Evolutionary conservation across 1,140 invertebrate species (phyloP).

Genomic region (Hypsibius dujardini): DNA sequence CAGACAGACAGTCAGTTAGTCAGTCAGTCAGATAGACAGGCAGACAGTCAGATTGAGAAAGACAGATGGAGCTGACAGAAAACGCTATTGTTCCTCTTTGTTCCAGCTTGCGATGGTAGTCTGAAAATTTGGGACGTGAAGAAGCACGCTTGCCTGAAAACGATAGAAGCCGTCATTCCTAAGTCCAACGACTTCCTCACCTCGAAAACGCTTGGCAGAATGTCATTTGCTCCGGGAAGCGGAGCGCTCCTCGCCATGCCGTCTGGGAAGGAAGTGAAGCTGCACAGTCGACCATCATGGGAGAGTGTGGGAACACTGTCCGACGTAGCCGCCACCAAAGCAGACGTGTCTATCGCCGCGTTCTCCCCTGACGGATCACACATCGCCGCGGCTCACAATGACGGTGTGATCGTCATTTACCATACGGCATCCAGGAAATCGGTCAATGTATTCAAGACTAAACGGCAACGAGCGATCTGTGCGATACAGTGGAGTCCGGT

Average conservation of each 20-base stretch:
- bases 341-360: conserved; percentile 42
- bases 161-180: conserved; percentile 48
- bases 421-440: conserved; percentile 41
- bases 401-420: conserved; percentile 62
- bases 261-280: conserved; percentile 47
- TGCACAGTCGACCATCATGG: conserved; percentile 56
- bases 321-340: conserved; percentile 27
- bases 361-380: conserved; percentile 60
- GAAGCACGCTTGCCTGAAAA: conserved; percentile 45
- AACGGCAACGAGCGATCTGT: not conserved
- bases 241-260: conserved; percentile 56
- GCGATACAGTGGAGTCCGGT: conserved; percentile 8
- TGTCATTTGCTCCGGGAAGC: conserved; percentile 38
- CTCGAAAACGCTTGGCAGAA: conserved; percentile 37
- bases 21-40: no score
- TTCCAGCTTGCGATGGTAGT: conserved; percentile 55
- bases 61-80: no score
- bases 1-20: no score
- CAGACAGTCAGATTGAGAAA: no score
- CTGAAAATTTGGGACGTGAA: conserved; percentile 60
- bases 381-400: conserved; percentile 51
- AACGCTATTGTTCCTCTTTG: no score
- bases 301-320: conserved; percentile 38
- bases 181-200: conserved; percentile 62
- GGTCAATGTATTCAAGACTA: conserved; percentile 35